A percentile compares a stretch with the other conserved stretches of the same genome.
Evolutionary conservation across 2,888 invertebrate species (phyloP).

Genomic region (Andrena bucephala): DNA sequence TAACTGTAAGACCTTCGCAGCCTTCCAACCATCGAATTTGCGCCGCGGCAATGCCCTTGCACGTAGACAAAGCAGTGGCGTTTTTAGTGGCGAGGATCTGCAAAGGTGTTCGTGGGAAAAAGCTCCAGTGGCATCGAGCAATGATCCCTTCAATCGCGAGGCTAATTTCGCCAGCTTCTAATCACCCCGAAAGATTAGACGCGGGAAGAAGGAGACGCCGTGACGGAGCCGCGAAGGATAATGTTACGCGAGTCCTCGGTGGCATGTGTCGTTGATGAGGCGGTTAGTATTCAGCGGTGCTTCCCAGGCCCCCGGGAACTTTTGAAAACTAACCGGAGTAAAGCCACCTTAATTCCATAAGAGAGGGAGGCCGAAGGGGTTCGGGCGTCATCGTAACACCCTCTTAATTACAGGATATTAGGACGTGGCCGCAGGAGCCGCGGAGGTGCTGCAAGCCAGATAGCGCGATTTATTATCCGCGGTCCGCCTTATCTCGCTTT

Average conservation of each 20-base stretch:
- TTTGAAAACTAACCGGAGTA: constrained; percentile 83
- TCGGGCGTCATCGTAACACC: constrained; percentile 82
- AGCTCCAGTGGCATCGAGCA: background rate
- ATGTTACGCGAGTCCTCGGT: constrained; percentile 77
- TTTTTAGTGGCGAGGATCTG: background rate
- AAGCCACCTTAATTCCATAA: constrained; percentile 84
- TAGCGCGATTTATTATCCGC: constrained; percentile 72
- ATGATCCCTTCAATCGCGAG: constrained; percentile 50
- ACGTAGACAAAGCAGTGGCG: background rate
- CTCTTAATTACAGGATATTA: constrained; percentile 84
- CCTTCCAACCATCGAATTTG: background rate
- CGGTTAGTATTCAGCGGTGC: constrained; percentile 84
- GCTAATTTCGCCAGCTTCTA: constrained; percentile 78
- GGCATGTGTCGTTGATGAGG: constrained; percentile 85
- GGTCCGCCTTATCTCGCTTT: constrained; percentile 67
- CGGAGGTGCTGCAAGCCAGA: constrained; percentile 67
- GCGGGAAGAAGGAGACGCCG: constrained; percentile 62
- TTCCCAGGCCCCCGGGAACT: constrained; percentile 79
- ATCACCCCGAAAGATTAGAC: constrained; percentile 81
- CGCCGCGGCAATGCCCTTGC: background rate
- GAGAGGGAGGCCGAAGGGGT: constrained; percentile 81
- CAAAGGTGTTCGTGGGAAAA: constrained; percentile 2
- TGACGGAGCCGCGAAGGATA: constrained; percentile 68
- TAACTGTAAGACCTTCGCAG: background rate
- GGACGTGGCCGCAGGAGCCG: constrained; percentile 72